Evolutionary conservation across 2,113 vertebrate species (phyloP).

Genomic region (Heterocephalus glaber): DNA sequence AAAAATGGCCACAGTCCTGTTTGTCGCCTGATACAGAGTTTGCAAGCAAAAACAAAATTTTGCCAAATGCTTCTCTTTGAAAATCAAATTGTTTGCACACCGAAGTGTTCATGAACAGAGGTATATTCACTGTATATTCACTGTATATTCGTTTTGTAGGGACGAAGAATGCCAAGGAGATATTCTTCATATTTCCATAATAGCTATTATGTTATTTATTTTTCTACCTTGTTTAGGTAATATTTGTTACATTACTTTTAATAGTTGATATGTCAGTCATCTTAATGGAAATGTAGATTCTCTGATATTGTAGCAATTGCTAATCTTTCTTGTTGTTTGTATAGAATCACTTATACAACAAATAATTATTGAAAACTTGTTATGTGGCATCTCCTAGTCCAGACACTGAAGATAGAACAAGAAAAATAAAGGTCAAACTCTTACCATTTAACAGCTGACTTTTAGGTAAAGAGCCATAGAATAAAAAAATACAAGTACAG

Average conservation of each 20-base stretch:
- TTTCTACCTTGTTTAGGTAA: neutral
- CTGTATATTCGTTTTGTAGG: neutral
- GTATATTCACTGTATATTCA: neutral
- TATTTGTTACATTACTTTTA: neutral
- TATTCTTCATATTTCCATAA: conserved; percentile 17
- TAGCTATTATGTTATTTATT: neutral
- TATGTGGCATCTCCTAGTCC: neutral
- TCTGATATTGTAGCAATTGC: neutral
- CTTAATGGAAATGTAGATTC: neutral
- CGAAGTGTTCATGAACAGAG: neutral
- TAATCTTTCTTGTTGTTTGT: neutral
- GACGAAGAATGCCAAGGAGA: neutral
- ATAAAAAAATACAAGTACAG: conserved; percentile 20
- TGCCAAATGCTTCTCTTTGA: neutral
- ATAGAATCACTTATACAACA: conserved; percentile 18
- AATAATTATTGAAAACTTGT: neutral
- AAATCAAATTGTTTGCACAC: neutral
- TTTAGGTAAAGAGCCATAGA: neutral
- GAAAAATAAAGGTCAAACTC: neutral
- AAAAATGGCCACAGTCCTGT: neutral
- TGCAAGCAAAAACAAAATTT: neutral
- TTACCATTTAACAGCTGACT: neutral
- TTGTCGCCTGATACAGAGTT: neutral
- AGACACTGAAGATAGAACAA: neutral
- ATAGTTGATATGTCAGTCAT: neutral